A percentile compares a stretch with the other conserved stretches of the same genome.
These are phyloP conservation scores for Crenichthys baileyi DNA, from an alignment of 2,797 vertebrate genomes.

Conservation along the genomic window DNA sequence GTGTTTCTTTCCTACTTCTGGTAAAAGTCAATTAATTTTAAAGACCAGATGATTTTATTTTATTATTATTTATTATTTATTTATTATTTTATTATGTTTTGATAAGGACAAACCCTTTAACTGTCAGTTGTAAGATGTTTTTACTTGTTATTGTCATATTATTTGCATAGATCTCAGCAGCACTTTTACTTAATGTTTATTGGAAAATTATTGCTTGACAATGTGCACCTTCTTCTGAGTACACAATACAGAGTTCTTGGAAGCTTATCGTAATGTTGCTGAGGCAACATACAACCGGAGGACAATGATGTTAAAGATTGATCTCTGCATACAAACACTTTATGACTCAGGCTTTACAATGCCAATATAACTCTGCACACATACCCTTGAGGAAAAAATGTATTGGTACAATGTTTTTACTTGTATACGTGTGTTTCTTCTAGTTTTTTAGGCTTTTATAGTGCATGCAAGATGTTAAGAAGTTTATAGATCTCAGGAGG, in stretches of 20 bases:
- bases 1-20: neutral
- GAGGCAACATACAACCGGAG: neutral
- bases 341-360: neutral
- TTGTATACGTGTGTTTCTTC: neutral
- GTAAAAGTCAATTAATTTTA: neutral
- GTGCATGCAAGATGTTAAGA: neutral
- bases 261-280: neutral
- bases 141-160: neutral
- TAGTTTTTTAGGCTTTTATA: neutral
- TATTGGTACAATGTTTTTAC: neutral
- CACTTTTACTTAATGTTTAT: constrained; percentile 2
- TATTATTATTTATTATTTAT: no score
- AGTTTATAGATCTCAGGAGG: neutral
- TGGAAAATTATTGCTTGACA: neutral
- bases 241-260: neutral
- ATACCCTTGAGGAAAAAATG: neutral
- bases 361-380: neutral
- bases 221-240: neutral
- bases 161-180: neutral
- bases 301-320: neutral
- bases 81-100: neutral
- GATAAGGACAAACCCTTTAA: constrained; percentile 2
- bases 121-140: neutral
- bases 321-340: neutral
- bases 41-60: neutral